phyloP scores from a whole-genome alignment of 2,888 invertebrate species.

The Cerastis rubricosa region DNA sequence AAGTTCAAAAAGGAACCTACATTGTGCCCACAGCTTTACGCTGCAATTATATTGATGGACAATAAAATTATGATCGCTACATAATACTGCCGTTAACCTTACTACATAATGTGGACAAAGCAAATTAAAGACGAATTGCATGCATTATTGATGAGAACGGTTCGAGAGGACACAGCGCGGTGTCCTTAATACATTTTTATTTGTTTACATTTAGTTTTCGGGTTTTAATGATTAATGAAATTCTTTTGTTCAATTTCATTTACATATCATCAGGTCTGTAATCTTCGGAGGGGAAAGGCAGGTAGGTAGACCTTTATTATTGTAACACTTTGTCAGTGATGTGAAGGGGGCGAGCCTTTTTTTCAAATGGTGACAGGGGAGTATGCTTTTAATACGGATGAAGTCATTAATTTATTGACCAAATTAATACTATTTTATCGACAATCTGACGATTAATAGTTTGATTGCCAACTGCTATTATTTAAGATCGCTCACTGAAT shows the following conservation, averaged over 20 bases:
- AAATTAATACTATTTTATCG: neutral
- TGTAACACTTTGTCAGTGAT: neutral
- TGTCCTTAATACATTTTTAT: neutral
- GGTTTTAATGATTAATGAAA: neutral
- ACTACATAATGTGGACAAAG: neutral
- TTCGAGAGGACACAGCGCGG: neutral
- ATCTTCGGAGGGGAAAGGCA: neutral
- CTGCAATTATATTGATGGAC: slow-evolving; percentile 10
- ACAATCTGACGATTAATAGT: slow-evolving; percentile 5
- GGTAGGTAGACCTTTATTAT: neutral
- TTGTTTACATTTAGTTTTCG: neutral
- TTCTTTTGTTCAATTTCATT: neutral
- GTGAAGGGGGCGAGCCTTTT: neutral
- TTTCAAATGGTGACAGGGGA: neutral
- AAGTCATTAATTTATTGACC: neutral
- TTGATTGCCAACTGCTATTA: slow-evolving; percentile 7
- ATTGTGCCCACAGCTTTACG: slow-evolving; percentile 15
- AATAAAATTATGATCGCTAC: slow-evolving; percentile 10
- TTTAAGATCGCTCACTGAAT: neutral
- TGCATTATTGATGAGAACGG: slow-evolving; percentile 29
- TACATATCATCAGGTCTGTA: neutral
- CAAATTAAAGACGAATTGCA: neutral
- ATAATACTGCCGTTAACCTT: slow-evolving; percentile 37
- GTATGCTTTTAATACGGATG: neutral
- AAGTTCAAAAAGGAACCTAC: neutral